These are phyloP conservation scores for Parascotia fuliginaria DNA, from an alignment of 2,888 invertebrate genomes.

Conservation along the genomic window DNA sequence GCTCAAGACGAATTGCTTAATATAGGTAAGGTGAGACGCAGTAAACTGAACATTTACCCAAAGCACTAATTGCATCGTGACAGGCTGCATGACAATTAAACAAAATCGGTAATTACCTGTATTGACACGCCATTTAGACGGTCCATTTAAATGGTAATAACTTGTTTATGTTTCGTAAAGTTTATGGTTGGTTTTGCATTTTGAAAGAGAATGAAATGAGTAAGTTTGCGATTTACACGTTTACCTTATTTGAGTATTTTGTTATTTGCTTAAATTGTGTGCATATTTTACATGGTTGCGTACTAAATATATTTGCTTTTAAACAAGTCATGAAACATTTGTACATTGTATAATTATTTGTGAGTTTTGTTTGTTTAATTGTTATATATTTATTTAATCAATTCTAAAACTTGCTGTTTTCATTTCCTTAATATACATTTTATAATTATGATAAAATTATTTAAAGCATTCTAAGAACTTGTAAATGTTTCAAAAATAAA, in stretches of 20 bases:
- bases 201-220: background rate
- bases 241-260: background rate
- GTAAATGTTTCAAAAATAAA: too few species aligned
- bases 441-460: too few species aligned
- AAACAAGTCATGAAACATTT: too few species aligned
- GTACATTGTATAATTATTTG: too few species aligned
- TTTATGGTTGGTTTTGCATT: slow-evolving; percentile 20
- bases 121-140: slow-evolving; percentile 31
- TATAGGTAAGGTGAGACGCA: background rate
- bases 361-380: too few species aligned
- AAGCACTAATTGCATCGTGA: slow-evolving; percentile 29
- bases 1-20: background rate
- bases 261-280: background rate
- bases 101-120: slow-evolving; percentile 27
- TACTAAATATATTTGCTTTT: too few species aligned
- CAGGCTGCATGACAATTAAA: slow-evolving; percentile 28
- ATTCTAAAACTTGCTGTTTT: too few species aligned
- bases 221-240: background rate
- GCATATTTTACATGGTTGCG: background rate
- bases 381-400: too few species aligned
- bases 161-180: slow-evolving; percentile 32
- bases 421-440: too few species aligned
- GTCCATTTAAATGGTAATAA: slow-evolving; percentile 33
- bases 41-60: slow-evolving; percentile 12
- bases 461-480: too few species aligned